Evolutionary conservation across 2,888 invertebrate species (phyloP).

Genomic region (Luffia ferchaultella): DNA sequence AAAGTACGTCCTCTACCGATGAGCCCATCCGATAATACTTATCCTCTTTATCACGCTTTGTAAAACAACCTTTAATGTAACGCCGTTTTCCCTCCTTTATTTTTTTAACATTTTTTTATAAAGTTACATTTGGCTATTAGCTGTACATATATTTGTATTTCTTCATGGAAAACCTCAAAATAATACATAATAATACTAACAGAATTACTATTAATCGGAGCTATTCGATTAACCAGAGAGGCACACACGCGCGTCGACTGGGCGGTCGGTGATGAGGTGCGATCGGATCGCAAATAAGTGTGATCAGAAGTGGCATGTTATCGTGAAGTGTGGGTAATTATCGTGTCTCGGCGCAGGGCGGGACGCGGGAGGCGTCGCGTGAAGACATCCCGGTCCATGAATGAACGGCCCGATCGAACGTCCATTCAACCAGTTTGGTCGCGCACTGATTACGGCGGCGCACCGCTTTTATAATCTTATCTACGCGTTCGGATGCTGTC

Average conservation of each 20-base stretch:
- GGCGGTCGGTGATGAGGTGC: slow-evolving; percentile 19
- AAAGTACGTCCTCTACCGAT: too few relatives aligned
- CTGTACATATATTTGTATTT: too few relatives aligned
- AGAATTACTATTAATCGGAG: too few relatives aligned
- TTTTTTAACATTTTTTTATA: too few relatives aligned
- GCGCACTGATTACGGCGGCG: slow-evolving; percentile 47
- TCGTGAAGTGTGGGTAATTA: slow-evolving; percentile 7
- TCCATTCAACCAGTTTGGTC: slow-evolving; percentile 61
- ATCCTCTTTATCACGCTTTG: too few relatives aligned
- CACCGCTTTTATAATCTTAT: background rate
- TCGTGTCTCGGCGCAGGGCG: slow-evolving; percentile 16
- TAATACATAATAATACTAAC: too few relatives aligned
- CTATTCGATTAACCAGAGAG: too few relatives aligned
- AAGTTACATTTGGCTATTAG: too few relatives aligned
- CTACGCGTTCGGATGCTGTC: slow-evolving; percentile 20
- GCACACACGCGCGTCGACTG: background rate
- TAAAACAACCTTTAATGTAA: too few relatives aligned
- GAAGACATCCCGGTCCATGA: slow-evolving; percentile 42
- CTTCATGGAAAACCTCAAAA: too few relatives aligned
- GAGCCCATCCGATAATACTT: too few relatives aligned
- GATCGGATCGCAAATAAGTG: slow-evolving; percentile 26
- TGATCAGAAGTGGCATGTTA: slow-evolving; percentile 17
- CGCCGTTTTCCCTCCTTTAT: too few relatives aligned
- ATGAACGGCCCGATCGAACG: slow-evolving; percentile 46
- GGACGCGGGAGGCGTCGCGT: slow-evolving; percentile 28